A percentile compares a stretch with the other conserved stretches of the same genome.
Conservation (phyloP, 2,797 vertebrate species). For the Eospalax fontanierii region DNA sequence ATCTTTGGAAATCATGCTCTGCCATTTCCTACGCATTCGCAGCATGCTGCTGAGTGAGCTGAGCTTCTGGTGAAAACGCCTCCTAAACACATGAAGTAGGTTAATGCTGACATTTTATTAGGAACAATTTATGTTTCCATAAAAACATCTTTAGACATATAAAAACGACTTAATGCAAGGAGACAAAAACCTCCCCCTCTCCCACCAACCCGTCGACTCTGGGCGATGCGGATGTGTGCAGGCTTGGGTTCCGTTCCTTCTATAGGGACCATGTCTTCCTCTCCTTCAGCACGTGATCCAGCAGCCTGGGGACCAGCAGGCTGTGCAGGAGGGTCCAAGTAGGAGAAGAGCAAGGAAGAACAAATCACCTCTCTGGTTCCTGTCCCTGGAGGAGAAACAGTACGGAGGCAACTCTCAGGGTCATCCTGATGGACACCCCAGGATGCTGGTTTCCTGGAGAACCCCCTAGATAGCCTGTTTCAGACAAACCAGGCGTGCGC, state of each 20-base stretch:
- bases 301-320: neutral
- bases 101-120: slow-evolving; percentile 89
- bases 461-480: too few relatives aligned
- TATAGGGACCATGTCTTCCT: slow-evolving; percentile 8
- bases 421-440: neutral
- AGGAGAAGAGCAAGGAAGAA: neutral
- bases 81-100: slow-evolving; percentile 86
- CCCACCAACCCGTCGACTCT: slow-evolving; percentile 40
- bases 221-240: slow-evolving; percentile 73
- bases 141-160: slow-evolving; percentile 84
- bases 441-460: neutral
- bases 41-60: slow-evolving; percentile 84
- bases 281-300: neutral
- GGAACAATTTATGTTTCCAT: slow-evolving; percentile 87
- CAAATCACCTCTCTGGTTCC: neutral
- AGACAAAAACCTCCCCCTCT: slow-evolving; percentile 74
- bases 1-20: slow-evolving; percentile 85
- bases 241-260: neutral
- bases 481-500: neutral
- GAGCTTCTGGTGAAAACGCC: slow-evolving; percentile 85
- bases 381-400: neutral
- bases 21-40: slow-evolving; percentile 87
- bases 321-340: fast-evolving
- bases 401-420: neutral
- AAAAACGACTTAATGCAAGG: slow-evolving; percentile 81